These are phyloP conservation scores for Sacculina carcini DNA, from an alignment of 2,888 invertebrate genomes.

Conservation along the genomic window DNA sequence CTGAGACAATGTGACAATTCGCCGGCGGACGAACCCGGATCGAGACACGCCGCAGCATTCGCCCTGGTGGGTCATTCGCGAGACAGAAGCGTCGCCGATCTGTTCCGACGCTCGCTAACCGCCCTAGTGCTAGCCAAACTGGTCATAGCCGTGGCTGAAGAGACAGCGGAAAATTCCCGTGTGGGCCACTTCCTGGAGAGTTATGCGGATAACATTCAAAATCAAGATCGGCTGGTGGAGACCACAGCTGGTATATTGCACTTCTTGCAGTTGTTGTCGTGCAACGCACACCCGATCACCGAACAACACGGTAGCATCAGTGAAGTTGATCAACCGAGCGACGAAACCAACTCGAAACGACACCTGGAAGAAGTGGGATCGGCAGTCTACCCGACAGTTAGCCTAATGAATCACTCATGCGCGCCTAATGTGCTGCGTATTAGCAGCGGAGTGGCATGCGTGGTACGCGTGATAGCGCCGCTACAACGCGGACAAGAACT, in stretches of 20 bases:
- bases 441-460: conserved; percentile 16
- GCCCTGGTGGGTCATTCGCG: conserved; percentile 8
- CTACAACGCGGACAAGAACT: conserved; percentile 20
- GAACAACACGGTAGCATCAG: conserved; percentile 16
- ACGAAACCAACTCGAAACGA: too few relatives aligned
- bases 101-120: conserved; percentile 20
- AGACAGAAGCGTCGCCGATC: conserved; percentile 15
- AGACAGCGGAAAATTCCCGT: too few relatives aligned
- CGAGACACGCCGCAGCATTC: conserved; percentile 7
- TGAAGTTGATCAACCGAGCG: conserved; percentile 16
- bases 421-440: conserved; percentile 24
- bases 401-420: conserved; percentile 25
- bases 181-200: conserved; percentile 20
- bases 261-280: conserved; percentile 22
- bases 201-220: too few relatives aligned
- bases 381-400: conserved; percentile 24
- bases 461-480: conserved; percentile 15
- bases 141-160: too few relatives aligned
- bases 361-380: conserved; percentile 21
- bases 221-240: conserved; percentile 14
- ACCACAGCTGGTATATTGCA: conserved; percentile 20
- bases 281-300: conserved; percentile 25
- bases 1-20: too few relatives aligned
- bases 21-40: not conserved
- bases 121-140: conserved; percentile 17